Conservation (phyloP, 64 coral and sea anemone genomes). For the Actinia equina region DNA sequence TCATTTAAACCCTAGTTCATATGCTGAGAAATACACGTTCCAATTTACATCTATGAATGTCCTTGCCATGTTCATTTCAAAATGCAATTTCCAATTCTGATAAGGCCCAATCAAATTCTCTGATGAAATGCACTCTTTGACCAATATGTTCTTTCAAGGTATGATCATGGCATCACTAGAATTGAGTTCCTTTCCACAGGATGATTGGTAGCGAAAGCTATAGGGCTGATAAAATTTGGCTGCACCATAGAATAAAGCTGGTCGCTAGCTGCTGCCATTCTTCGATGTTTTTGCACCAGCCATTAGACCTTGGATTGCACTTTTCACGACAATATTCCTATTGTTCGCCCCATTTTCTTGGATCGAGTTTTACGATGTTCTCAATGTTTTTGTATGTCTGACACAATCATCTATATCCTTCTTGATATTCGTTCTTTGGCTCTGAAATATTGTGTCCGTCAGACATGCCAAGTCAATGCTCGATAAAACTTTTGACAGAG, state of each 20-base stretch:
- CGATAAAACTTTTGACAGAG: neutral
- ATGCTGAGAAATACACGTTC: constrained; percentile 39
- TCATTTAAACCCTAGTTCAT: constrained; percentile 47
- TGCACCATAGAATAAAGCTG: constrained; percentile 41
- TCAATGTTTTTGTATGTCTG: constrained; percentile 35
- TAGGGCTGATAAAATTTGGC: constrained; percentile 29
- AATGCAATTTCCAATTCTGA: no score
- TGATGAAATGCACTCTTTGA: no score
- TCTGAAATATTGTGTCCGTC: neutral
- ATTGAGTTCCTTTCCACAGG: no score
- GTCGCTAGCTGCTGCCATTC: constrained; percentile 23
- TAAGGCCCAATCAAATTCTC: no score
- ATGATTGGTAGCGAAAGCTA: constrained; percentile 29
- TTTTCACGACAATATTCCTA: no score
- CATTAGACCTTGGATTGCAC: no score
- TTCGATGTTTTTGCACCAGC: no score
- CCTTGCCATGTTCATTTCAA: no score
- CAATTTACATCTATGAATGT: constrained; percentile 23
- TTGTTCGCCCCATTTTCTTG: neutral
- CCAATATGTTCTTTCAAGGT: no score
- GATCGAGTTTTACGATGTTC: neutral
- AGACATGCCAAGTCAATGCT: no score
- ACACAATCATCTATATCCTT: constrained; percentile 12
- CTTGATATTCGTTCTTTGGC: constrained; percentile 14
- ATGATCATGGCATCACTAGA: no score